These are phyloP conservation scores for Epicauta chinensis DNA, from an alignment of 1,140 invertebrate genomes.

Conservation along the genomic window DNA sequence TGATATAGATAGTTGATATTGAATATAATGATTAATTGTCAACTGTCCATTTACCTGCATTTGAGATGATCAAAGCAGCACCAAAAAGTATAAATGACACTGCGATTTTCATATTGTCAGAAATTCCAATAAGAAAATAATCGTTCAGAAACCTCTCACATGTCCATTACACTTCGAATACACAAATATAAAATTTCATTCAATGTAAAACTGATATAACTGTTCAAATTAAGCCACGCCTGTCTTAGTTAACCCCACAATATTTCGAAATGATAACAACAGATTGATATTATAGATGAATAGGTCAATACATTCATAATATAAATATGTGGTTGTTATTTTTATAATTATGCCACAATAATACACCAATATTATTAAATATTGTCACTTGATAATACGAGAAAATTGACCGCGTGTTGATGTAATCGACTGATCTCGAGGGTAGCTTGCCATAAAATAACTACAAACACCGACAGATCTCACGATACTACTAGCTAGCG, in stretches of 20 bases:
- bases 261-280: neutral
- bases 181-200: neutral
- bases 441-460: conserved; percentile 4
- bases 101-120: conserved; percentile 2
- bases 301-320: no score
- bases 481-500: conserved; percentile 13
- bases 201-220: conserved; percentile 1
- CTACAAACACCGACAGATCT: conserved; percentile 13
- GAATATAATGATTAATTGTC: no score
- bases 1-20: no score
- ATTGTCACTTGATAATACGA: neutral
- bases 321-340: no score
- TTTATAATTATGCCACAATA: no score
- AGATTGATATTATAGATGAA: no score
- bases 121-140: neutral
- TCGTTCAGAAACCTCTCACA: conserved; percentile 4
- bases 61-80: conserved; percentile 6
- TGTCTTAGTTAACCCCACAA: conserved; percentile 6
- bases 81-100: conserved; percentile 6
- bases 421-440: conserved; percentile 8
- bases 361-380: no score
- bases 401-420: conserved; percentile 9
- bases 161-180: conserved; percentile 5
- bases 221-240: conserved; percentile 14
- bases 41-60: conserved; percentile 7